phyloP scores from a whole-genome alignment of 2,797 vertebrate genomes.

The Enoplosus armatus region DNA sequence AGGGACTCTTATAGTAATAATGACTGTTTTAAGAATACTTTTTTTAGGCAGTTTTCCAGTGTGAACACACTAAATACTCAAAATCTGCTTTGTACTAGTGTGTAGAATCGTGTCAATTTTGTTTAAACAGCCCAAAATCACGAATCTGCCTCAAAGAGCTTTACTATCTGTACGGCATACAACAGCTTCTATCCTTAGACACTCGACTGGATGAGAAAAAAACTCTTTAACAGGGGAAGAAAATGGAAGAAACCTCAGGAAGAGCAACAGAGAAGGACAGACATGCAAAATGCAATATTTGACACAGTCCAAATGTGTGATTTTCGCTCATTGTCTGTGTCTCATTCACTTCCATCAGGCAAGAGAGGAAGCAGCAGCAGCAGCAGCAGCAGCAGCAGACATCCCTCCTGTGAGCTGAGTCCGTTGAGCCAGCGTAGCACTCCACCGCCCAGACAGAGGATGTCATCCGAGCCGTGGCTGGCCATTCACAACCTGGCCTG shows the following conservation, averaged over 20 bases:
- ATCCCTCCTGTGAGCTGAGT: constrained; percentile 43
- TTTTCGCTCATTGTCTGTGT: background rate
- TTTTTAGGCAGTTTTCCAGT: background rate
- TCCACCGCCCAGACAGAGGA: constrained; percentile 49
- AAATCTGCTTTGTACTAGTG: background rate
- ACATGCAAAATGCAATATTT: background rate
- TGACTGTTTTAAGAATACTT: background rate
- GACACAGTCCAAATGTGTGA: background rate
- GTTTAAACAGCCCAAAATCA: background rate
- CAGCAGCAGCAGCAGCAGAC: constrained; percentile 39
- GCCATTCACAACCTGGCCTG: constrained; percentile 76
- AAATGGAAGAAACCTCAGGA: background rate
- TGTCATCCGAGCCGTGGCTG: constrained; percentile 80
- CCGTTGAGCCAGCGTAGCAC: constrained; percentile 4
- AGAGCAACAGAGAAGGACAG: background rate
- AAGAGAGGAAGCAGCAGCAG: constrained; percentile 46
- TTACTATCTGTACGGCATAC: background rate
- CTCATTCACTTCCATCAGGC: constrained; percentile 26
- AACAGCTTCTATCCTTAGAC: background rate
- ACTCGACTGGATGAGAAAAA: background rate
- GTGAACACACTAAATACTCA: background rate
- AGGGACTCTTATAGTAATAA: background rate
- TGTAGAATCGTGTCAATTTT: background rate
- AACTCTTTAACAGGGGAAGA: background rate
- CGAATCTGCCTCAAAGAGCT: background rate